Evolutionary conservation across 2,888 invertebrate genomes (phyloP).

Genomic region (Hirudinaria manillensis): DNA sequence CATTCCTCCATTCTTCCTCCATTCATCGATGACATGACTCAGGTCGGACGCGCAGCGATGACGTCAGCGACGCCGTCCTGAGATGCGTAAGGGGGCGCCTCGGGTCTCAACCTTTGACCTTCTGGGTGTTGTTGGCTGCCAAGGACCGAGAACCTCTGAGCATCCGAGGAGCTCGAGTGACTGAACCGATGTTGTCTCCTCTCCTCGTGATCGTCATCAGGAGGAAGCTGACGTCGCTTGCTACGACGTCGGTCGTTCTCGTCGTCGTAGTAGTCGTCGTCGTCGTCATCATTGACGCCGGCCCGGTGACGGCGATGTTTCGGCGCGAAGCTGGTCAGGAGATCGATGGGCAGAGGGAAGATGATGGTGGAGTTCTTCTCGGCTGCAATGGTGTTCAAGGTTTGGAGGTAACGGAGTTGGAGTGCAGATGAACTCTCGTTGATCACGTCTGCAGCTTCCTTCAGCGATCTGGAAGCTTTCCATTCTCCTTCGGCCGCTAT

Average conservation of each 20-base stretch:
- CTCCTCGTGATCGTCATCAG: neutral
- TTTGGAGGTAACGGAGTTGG: slow-evolving; percentile 62
- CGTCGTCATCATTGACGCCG: neutral
- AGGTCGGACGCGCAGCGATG: too few relatives aligned
- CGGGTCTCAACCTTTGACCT: too few relatives aligned
- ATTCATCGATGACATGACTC: too few relatives aligned
- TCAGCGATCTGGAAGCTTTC: slow-evolving; percentile 25
- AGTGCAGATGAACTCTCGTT: slow-evolving; percentile 21
- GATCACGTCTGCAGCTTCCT: slow-evolving; percentile 27
- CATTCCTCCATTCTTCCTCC: too few relatives aligned
- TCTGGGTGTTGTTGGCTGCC: too few relatives aligned
- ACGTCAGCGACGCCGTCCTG: too few relatives aligned
- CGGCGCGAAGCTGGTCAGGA: slow-evolving; percentile 15
- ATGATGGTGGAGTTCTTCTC: slow-evolving; percentile 97
- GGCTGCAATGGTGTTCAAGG: slow-evolving; percentile 86
- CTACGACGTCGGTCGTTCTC: neutral
- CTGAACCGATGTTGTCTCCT: neutral
- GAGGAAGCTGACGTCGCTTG: neutral
- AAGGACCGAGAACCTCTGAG: too few relatives aligned
- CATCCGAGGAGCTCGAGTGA: neutral
- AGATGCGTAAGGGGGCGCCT: too few relatives aligned
- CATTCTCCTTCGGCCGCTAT: slow-evolving; percentile 27
- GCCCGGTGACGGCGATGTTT: slow-evolving; percentile 5
- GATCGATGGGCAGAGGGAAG: slow-evolving; percentile 77
- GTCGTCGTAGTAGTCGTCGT: neutral